phyloP scores from a whole-genome alignment of 2,113 vertebrate genomes.

The Cichladusa arquata region DNA sequence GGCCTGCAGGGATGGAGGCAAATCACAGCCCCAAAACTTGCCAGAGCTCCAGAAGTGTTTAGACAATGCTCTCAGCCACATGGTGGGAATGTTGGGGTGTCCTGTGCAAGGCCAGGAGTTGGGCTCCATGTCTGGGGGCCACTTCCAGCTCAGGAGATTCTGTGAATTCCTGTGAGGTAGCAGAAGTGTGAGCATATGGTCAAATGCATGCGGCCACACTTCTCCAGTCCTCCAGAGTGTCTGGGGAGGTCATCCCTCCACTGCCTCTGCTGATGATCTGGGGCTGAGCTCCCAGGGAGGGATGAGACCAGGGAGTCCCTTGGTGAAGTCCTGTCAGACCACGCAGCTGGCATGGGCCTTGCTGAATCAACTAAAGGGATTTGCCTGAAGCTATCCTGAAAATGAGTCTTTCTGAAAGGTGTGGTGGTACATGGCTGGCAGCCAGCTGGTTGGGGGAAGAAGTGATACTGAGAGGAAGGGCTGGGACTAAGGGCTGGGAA shows the following conservation, averaged over 20 bases:
- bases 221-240: not conserved
- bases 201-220: rapidly evolving
- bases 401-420: not conserved
- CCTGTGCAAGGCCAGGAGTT: not conserved
- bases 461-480: not conserved
- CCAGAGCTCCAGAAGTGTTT: not conserved
- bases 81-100: not conserved
- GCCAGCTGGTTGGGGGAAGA: not conserved
- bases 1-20: rapidly evolving
- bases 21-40: not conserved
- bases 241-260: not conserved
- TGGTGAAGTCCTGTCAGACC: rapidly evolving
- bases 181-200: not conserved
- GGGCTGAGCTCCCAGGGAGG: not conserved
- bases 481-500: not conserved
- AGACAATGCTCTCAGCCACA: not conserved
- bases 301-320: rapidly evolving
- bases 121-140: not conserved
- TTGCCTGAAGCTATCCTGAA: not conserved
- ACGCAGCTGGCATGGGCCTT: rapidly evolving
- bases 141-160: not conserved
- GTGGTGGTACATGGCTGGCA: not conserved
- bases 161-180: not conserved
- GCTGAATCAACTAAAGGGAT: not conserved
- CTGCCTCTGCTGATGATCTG: not conserved